Base-by-base conservation (phyloP, 1,140 invertebrate species). In the Maconellicoccus hirsutus region DNA sequence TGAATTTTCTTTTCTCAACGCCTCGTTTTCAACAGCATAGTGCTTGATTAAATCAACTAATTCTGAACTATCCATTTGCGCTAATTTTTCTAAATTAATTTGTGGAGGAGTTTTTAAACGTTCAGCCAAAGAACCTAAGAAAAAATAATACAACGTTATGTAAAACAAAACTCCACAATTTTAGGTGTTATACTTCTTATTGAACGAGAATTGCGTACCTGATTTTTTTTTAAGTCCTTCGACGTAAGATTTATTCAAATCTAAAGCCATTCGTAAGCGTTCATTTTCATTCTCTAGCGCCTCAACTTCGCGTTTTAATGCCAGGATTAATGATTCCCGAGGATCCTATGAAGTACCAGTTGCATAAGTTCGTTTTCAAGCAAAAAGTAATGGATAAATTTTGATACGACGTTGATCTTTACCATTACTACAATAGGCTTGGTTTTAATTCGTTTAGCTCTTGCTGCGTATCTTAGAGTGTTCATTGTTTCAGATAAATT, bases 361-460 rank as follows among this genome's bases (percentile, higher is more conserved):
- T n/a, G n/a, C n/a, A n/a, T n/a, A n/a, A n/a, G n/a, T n/a, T n/a
- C n/a, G n/a, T n/a, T n/a, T n/a, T n/a, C n/a, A n/a, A n/a, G 69
- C 10, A 25, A 29, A 70, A 25, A 23, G 25, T 27, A 39, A 33
- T 29, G 16, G 27, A 38, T 22, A 42, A 22, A 22, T n/a, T n/a
- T n/a, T n/a, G n/a, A n/a, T n/a, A n/a, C n/a, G n/a, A n/a, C 12
- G 26, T 25, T 23, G n/a, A 19, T 12, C 16, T 25, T 66, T 71
- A 93, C 92, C 92, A 96, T 96, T 78, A 92, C 87, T n/a, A 94
- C 87, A 52, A 94, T 86, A 0, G 92, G 93, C 78, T 94, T 94
- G 0, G 91, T 93, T 75, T 88, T 86, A 71, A 95, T 94, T 77
- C 87, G 87, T 79, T 94, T 94, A 0, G 92, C 91, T 75, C 92